phyloP scores from a whole-genome alignment of 2,113 vertebrate genomes.

The Anoplopoma fimbria region DNA sequence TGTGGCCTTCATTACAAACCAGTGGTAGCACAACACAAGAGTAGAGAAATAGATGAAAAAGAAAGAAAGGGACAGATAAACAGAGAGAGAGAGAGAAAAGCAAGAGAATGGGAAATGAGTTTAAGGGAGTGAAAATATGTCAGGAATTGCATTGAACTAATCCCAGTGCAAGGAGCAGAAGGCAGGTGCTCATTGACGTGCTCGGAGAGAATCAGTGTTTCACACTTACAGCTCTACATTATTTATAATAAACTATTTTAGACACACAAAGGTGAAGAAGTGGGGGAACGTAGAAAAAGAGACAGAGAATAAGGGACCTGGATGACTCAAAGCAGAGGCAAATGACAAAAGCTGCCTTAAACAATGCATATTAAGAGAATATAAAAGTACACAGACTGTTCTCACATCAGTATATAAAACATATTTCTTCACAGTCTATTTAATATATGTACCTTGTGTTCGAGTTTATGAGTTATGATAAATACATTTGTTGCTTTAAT shows the following conservation, averaged over 20 bases:
- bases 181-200: slow-evolving; percentile 37
- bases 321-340: slow-evolving; percentile 5
- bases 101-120: slow-evolving; percentile 8
- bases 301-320: background rate
- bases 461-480: slow-evolving; percentile 15
- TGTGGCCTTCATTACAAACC: slow-evolving; percentile 49
- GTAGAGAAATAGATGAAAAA: slow-evolving; percentile 4
- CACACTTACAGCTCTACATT: slow-evolving; percentile 8
- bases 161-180: slow-evolving; percentile 34
- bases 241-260: slow-evolving; percentile 45
- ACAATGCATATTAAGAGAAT: background rate
- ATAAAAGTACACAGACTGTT: background rate
- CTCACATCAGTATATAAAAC: background rate
- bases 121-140: slow-evolving; percentile 45
- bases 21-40: background rate
- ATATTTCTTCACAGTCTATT: background rate
- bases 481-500: slow-evolving; percentile 6
- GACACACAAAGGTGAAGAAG: slow-evolving; percentile 24
- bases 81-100: slow-evolving; percentile 4
- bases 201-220: slow-evolving; percentile 29
- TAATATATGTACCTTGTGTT: slow-evolving; percentile 3
- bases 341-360: background rate
- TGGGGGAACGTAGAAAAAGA: background rate
- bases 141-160: slow-evolving; percentile 50
- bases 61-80: background rate